A percentile compares a stretch with the other conserved stretches of the same genome.
These are phyloP conservation scores for Allobates femoralis DNA, from an alignment of 2,797 vertebrate species.

Conservation along the genomic window DNA sequence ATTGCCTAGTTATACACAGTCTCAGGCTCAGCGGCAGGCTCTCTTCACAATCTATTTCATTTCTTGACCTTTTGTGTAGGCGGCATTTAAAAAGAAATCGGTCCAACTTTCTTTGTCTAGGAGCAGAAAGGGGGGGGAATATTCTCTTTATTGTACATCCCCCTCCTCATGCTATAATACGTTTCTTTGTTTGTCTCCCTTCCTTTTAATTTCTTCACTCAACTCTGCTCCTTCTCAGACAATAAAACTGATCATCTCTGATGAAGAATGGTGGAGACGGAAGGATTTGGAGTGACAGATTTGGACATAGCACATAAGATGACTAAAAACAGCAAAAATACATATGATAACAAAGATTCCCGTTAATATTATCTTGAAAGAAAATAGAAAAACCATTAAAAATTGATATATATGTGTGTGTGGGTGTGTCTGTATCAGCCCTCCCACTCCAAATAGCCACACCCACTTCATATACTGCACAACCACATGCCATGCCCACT, in stretches of 20 bases:
- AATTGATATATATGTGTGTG: too few species aligned
- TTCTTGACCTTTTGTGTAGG: constrained; percentile 37
- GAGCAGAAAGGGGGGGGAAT: background rate
- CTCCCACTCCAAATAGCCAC: too few species aligned
- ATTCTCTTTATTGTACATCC: constrained; percentile 14
- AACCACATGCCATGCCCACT: too few species aligned
- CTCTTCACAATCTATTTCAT: background rate
- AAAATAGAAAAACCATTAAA: background rate
- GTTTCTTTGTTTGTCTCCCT: constrained; percentile 4
- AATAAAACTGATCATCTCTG: constrained; percentile 28
- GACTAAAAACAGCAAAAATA: constrained; percentile 1
- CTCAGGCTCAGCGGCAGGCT: constrained; percentile 21
- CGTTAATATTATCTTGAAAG: background rate
- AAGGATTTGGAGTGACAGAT: constrained; percentile 49
- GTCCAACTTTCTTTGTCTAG: constrained; percentile 17
- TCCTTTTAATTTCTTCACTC: background rate
- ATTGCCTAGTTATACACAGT: constrained; percentile 31
- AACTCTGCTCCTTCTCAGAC: constrained; percentile 26
- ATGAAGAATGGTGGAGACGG: constrained; percentile 32
- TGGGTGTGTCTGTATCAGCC: too few species aligned
- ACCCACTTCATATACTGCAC: too few species aligned
- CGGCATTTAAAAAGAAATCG: constrained; percentile 34
- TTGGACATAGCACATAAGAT: constrained; percentile 27
- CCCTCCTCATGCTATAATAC: constrained; percentile 9
- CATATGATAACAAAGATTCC: background rate